Evolutionary conservation across 2,113 vertebrate genomes (phyloP).

Genomic region (Donacobius atricapilla): DNA sequence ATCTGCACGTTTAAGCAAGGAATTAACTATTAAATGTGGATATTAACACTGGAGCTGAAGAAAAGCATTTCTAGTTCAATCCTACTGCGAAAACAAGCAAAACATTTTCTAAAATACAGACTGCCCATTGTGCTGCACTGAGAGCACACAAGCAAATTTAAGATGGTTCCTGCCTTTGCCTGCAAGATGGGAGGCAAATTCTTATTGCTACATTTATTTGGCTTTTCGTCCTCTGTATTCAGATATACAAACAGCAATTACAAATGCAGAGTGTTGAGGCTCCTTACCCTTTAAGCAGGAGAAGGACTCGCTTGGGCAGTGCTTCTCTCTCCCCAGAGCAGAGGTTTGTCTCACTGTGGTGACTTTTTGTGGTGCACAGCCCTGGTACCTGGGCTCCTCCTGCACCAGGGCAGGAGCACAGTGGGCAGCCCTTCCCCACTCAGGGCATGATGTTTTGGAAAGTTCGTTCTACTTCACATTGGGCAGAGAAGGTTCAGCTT

Average conservation of each 20-base stretch:
- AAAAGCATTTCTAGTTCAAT: neutral
- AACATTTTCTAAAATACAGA: neutral
- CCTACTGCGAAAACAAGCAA: neutral
- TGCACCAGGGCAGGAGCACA: neutral
- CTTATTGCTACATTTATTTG: constrained; percentile 1
- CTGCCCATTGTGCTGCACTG: neutral
- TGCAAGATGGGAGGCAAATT: neutral
- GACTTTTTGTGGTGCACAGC: neutral
- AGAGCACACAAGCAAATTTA: neutral
- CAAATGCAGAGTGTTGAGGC: neutral
- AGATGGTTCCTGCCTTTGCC: neutral
- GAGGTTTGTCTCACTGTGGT: neutral
- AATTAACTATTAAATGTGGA: neutral
- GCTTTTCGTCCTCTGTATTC: neutral
- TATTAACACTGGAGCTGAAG: neutral
- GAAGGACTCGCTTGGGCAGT: neutral
- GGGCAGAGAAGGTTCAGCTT: neutral
- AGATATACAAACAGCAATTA: neutral
- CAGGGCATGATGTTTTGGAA: neutral
- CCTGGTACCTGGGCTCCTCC: neutral
- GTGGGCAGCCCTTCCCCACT: neutral
- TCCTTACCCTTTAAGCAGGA: neutral
- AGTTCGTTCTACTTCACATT: neutral
- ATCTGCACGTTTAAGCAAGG: neutral
- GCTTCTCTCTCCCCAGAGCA: neutral